Evolutionary conservation across 2,113 vertebrate species (phyloP), one percentile per base, ranked within the genome.

Genomic region (Agapornis roseicollis): DNA sequence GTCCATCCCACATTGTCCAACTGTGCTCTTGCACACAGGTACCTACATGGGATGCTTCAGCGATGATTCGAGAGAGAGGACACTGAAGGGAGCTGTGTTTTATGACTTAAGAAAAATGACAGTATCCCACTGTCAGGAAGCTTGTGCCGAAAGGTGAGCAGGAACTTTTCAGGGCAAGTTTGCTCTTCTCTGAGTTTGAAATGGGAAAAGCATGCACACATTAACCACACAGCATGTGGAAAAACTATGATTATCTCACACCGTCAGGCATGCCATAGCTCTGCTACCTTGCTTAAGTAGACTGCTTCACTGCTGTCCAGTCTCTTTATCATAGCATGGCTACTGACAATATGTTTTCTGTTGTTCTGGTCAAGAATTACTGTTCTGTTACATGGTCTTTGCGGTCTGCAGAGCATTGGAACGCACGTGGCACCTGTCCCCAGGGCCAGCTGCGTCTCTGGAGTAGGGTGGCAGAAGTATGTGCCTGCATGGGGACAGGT

Each of bases 21-120:
- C 77, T 33, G 46, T 71, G 76, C 9, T 90, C 71, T 96, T 55
- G 46, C 72, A 86, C 82, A 80, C 85, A 99, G 98, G 98, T 80
- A 98, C 98, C 89, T 99, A 99, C 74, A 23, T 99, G 3, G 99
- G 99, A 19, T 99, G 99, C 97, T 99, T 99, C 97, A 94, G 98
- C 12, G 99, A 99, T 0, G 98, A 99, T 3, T 97, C 98, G 7
- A 98, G 96, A n/a, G 98, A 99, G 31, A 98, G 98, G 35, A 99
- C 98, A 1, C 98, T 99, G 94, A 99, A 99, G 91, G 99, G 99
- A 73, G 98, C 98, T 3, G 98, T 99, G 93, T 99, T 99, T 85
- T 99, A 99, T n/a, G 99, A 99, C 96, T 97, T 99, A 94, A 98
- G 99, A 52, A 99, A 99, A 98, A 99, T 99, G 99, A 99, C 99